Percentiles rank a stretch among this genome's conserved stretches.
phyloP scores from a whole-genome alignment of 2,113 vertebrate genomes.

The Emydocephalus ijimae region DNA sequence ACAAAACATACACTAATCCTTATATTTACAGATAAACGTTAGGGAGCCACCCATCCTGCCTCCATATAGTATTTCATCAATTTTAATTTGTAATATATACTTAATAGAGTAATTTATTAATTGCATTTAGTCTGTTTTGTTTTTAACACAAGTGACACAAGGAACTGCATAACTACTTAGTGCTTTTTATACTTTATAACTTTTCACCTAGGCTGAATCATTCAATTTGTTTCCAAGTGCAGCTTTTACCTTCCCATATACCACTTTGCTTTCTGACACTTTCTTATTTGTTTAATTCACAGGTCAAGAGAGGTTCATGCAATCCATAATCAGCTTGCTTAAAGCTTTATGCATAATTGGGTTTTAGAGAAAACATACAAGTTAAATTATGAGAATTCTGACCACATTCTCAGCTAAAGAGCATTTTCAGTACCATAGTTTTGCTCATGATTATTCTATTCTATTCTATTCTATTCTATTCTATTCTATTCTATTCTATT shows the following conservation, averaged over 20 bases:
- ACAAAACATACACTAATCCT: not conserved
- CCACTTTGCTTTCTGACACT: slow-evolving; percentile 8
- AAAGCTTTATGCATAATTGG: not conserved
- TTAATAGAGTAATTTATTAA: not conserved
- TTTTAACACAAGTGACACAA: not conserved
- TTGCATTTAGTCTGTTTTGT: not conserved
- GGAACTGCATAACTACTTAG: not conserved
- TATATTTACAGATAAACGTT: not conserved
- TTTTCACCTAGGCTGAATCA: slow-evolving; percentile 1
- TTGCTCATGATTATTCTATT: not conserved
- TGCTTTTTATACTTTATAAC: not conserved
- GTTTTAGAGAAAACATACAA: not conserved
- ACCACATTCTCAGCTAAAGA: not conserved
- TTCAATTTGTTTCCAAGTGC: slow-evolving; percentile 4
- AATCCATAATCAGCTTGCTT: not conserved
- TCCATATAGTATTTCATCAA: not conserved
- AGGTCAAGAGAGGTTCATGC: not conserved
- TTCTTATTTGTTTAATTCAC: not conserved
- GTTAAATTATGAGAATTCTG: not conserved
- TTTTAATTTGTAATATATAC: not conserved
- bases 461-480: too few relatives aligned
- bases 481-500: too few relatives aligned
- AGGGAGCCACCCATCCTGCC: not conserved
- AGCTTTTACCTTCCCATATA: not conserved
- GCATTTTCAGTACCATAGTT: not conserved